Evolutionary conservation across 2,113 vertebrate species (phyloP).

Genomic region (Cyprinus carpio): DNA sequence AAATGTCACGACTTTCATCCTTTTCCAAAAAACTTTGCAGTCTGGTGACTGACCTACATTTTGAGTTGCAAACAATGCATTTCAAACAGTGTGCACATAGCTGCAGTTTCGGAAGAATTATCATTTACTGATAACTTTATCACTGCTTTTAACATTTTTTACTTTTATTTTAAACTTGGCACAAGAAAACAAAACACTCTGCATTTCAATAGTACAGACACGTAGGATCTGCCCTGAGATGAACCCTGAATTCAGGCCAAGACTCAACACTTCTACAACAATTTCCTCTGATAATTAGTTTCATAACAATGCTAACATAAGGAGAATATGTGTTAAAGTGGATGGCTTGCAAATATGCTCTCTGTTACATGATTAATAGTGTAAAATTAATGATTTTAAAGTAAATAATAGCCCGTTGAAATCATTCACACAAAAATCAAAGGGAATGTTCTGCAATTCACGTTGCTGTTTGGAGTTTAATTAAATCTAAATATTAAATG

Average conservation of each 20-base stretch:
- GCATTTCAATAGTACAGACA: background rate
- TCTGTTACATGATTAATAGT: background rate
- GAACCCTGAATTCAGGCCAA: conserved; percentile 20
- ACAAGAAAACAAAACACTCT: background rate
- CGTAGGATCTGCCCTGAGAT: background rate
- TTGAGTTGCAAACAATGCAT: no score
- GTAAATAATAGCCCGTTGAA: background rate
- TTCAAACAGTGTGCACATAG: background rate
- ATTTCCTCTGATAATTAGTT: conserved; percentile 20
- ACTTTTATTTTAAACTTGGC: background rate
- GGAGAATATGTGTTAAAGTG: conserved; percentile 4
- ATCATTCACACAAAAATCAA: background rate
- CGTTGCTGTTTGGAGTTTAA: background rate
- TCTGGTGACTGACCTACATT: background rate
- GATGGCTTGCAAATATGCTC: conserved; percentile 4
- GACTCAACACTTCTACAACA: background rate
- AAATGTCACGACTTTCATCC: no score
- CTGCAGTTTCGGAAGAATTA: background rate
- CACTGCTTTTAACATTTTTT: background rate
- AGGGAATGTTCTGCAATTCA: background rate
- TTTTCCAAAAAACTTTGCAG: background rate
- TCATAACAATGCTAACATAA: conserved; percentile 4
- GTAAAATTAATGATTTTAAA: background rate
- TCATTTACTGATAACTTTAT: background rate
- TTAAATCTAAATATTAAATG: background rate